Percentiles rank a stretch among this genome's conserved stretches.
phyloP scores from a whole-genome alignment of 2,113 vertebrate genomes.

The cat (Felis catus) region DNA sequence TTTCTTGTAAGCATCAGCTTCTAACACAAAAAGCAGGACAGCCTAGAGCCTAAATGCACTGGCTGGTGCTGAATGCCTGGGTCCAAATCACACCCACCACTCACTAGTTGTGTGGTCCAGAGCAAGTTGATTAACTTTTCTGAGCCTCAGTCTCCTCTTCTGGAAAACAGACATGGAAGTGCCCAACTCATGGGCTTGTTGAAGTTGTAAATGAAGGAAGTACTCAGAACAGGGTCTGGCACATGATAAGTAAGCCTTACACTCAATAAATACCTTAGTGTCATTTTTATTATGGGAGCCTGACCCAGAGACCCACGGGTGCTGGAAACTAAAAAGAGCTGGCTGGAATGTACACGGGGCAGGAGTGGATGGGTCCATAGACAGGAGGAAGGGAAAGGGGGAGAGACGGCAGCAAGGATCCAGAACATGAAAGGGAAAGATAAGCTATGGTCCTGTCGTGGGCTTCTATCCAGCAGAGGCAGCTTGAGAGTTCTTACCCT shows the following conservation, averaged over 20 bases:
- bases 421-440: not conserved
- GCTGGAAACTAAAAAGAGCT: not conserved
- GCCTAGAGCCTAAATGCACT: not conserved
- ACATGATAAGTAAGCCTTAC: not conserved
- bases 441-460: not conserved
- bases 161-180: not conserved
- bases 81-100: not conserved
- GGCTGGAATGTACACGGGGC: too few relatives aligned
- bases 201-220: not conserved
- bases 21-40: not conserved
- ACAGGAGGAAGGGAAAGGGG: not conserved
- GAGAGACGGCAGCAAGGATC: not conserved
- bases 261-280: not conserved
- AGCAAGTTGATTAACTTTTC: not conserved
- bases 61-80: not conserved
- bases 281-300: not conserved
- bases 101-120: not conserved
- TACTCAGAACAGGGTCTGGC: not conserved
- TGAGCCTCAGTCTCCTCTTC: too few relatives aligned
- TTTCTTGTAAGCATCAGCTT: not conserved
- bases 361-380: not conserved
- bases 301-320: not conserved
- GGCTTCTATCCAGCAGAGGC: not conserved
- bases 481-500: not conserved
- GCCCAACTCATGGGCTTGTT: not conserved